Conservation (phyloP, 2,888 invertebrate genomes). For the Strigamia maritima region DNA sequence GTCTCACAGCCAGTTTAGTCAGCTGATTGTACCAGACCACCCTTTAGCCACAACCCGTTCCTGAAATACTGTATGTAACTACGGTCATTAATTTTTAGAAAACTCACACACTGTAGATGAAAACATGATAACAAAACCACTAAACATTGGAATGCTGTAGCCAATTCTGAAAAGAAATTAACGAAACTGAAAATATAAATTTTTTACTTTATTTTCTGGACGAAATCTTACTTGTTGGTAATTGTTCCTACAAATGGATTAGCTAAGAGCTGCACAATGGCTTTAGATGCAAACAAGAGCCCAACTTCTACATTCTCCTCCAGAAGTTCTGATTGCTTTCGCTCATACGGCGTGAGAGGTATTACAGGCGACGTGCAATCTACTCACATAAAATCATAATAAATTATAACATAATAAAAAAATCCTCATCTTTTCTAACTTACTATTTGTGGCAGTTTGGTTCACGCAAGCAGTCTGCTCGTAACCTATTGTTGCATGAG, state of each 20-base stretch:
- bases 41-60: not conserved
- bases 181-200: too few species aligned
- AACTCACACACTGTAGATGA: constrained; percentile 91
- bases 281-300: constrained; percentile 97
- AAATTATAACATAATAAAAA: too few species aligned
- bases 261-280: constrained; percentile 90
- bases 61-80: too few species aligned
- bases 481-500: not conserved
- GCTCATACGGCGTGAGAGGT: not conserved
- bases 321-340: constrained; percentile 73
- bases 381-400: too few species aligned
- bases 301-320: constrained; percentile 96
- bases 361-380: constrained; percentile 40
- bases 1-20: too few species aligned
- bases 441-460: too few species aligned
- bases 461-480: too few species aligned
- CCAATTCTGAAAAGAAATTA: constrained; percentile 77
- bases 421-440: too few species aligned
- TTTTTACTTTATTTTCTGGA: too few species aligned
- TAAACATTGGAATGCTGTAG: constrained; percentile 99
- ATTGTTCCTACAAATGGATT: constrained; percentile 98
- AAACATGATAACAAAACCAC: constrained; percentile 98
- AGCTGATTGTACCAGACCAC: too few species aligned
- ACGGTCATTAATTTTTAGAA: not conserved
- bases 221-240: constrained; percentile 78